Conservation (phyloP, 2,113 vertebrate genomes). For the Aepyceros melampus region DNA sequence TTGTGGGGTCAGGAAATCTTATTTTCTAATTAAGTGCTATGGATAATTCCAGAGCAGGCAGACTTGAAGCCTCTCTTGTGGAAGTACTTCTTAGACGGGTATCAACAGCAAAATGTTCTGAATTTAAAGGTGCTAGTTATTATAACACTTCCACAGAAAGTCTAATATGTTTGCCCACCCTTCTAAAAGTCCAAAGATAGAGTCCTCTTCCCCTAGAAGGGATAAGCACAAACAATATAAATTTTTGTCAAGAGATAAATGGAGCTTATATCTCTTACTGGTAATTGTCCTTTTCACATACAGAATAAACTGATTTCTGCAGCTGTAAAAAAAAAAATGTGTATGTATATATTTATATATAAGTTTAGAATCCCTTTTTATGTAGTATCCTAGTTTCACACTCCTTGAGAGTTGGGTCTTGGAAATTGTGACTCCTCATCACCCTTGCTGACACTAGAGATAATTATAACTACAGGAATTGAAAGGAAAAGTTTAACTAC, state of each 20-base stretch:
- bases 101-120: conserved; percentile 17
- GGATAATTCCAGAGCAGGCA: background rate
- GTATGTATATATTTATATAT: background rate
- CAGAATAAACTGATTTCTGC: conserved; percentile 65
- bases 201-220: background rate
- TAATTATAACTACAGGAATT: background rate
- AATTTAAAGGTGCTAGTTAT: conserved; percentile 19
- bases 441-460: background rate
- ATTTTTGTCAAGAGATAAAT: conserved; percentile 58
- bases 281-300: conserved; percentile 60
- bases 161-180: background rate
- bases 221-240: fast-evolving
- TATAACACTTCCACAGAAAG: background rate
- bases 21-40: background rate
- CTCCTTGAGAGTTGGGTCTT: background rate
- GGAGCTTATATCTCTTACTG: conserved; percentile 37
- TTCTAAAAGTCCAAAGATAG: conserved; percentile 46
- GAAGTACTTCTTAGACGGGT: background rate
- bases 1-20: background rate
- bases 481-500: background rate
- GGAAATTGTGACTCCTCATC: background rate
- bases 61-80: background rate
- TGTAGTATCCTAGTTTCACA: background rate
- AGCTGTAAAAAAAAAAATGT: background rate
- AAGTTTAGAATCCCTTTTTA: background rate